Base-by-base conservation (phyloP, 2,888 invertebrate species). In the Agelastica alni region DNA sequence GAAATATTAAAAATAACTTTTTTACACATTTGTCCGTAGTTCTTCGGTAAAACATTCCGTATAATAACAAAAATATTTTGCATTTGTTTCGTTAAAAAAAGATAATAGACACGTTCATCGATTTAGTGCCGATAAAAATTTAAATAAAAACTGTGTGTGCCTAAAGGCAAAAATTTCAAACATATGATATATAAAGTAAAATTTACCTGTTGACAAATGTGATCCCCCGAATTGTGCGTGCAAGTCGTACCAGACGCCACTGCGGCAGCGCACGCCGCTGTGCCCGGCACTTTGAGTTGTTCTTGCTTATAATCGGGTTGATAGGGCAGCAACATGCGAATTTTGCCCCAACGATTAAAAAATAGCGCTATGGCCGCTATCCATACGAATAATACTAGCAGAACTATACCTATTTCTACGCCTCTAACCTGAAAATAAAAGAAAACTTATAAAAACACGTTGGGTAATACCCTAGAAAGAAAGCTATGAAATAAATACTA, bases 331-430 rank as follows among this genome's bases (percentile, higher is more conserved):
- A 94, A 80, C 93, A 93, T 93, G 37, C 93, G 85, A 58, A 92
- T 92, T 78, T 92, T 92, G 51, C 91, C 91, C 91, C 91, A 92
- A 53, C 91, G 85, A 75, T 91, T 91, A 81, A 92, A 91, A 81
- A 92, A 92, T 51, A 92, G 78, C 1, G 89, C 88, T 68, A 92
- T 91, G 16, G 91, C 91, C n/a, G 87, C 90, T 13, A 89, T 86
- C 92, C 92, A 92, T 30, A 91, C 88, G 70, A 89, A 80, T 59
- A 92, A 80, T 51, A 91, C 91, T 72, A 91, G 78, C 20, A 90
- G 85, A 52, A 92, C 91, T 71, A 95, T 92, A 61, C 91, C 92
- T 68, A 94, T 89, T 80, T 94, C 94, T 64, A 93, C 92, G 47
- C 92, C 91, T 63, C 93, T 86, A 71, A 94, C 91, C 88, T 92